phyloP scores from a whole-genome alignment of 2,888 invertebrate species.

The Vanessa cardui region DNA sequence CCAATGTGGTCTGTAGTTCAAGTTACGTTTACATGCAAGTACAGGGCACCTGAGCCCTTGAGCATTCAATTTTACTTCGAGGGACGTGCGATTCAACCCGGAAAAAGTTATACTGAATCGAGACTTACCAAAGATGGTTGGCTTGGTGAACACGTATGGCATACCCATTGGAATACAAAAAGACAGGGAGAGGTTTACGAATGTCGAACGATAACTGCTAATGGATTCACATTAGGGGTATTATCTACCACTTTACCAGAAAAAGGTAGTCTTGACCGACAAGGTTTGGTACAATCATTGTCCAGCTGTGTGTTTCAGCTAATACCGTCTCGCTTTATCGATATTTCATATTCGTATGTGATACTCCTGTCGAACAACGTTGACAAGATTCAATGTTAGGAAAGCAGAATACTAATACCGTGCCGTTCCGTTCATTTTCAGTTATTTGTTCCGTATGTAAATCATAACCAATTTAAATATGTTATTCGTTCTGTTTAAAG shows the following conservation, averaged over 20 bases:
- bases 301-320: constrained; percentile 29
- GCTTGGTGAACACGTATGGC: constrained; percentile 62
- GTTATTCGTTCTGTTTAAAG: constrained; percentile 9
- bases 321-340: constrained; percentile 28
- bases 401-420: background rate
- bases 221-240: constrained; percentile 65
- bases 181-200: constrained; percentile 58
- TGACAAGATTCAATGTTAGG: background rate
- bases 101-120: constrained; percentile 60
- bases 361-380: constrained; percentile 13
- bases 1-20: constrained; percentile 47
- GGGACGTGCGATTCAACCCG: constrained; percentile 52
- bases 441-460: constrained; percentile 20
- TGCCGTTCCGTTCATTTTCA: constrained; percentile 1
- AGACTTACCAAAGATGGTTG: constrained; percentile 60
- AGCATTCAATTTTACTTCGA: constrained; percentile 67
- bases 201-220: constrained; percentile 66
- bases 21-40: constrained; percentile 69
- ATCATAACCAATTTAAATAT: background rate
- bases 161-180: constrained; percentile 61
- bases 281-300: constrained; percentile 27
- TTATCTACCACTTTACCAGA: constrained; percentile 63
- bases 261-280: constrained; percentile 53
- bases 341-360: constrained; percentile 14
- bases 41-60: constrained; percentile 68